Evolutionary conservation across 1,140 invertebrate species (phyloP), one percentile per base, ranked within the genome.

Genomic region (Matsumurasca onukii): DNA sequence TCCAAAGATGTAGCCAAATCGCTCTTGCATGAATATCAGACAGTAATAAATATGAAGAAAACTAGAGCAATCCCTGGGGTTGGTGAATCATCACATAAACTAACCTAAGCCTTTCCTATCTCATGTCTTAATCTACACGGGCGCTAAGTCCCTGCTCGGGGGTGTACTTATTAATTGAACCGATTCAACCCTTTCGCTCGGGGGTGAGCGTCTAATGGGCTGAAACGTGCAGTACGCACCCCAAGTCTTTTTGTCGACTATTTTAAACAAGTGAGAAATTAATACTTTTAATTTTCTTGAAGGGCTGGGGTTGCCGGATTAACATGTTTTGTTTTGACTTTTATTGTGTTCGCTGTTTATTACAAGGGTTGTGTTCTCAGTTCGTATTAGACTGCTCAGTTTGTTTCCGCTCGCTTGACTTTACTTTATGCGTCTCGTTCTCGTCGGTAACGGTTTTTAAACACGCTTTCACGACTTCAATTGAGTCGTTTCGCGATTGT

Each of bases 321-420:
- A 59, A 59, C 55, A 59, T 59, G 55, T 59, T 59, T 59, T 59
- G 55, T 59, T 59, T 59, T 59, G 55, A 59, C 55, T 59, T 59
- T 59, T 59, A 59, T 59, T 59, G 55, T 59, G 55, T 59, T 59
- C 55, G 25, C 55, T 59, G 55, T 59, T 59, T 59, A 59, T 59
- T 59, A 59, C 24, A 59, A 59, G 55, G 55, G 55, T 59, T 59
- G 55, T 22, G 20, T 20, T 52, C 20, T 52, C 20, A 22, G 12
- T 52, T 20, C 22, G 55, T 39, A 39, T 39, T 39, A 39, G 34
- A 17, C 17, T 39, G 5, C 5, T 17, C 34, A 39, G 34, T n/a
- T 39, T 39, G 34, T 39, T 59, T 13, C 55, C 24, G 5, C 22
- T 59, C 55, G 25, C 24, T 59, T 59, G 15, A 27, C 55, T 20